Conservation (phyloP, 2,888 invertebrate genomes). For the Amphipoea oculea region DNA sequence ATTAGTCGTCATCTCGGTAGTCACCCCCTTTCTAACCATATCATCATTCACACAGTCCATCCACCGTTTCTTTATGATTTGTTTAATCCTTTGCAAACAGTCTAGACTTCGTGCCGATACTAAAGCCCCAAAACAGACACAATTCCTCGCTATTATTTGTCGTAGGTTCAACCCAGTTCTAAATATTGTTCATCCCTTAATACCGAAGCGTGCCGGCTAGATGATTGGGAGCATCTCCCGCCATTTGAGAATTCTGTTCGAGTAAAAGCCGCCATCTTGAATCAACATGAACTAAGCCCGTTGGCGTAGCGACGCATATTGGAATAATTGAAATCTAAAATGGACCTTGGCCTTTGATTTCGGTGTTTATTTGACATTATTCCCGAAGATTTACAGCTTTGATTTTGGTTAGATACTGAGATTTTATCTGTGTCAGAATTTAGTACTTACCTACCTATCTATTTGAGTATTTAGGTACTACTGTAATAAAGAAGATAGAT, state of each 20-base stretch:
- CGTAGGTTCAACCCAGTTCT: conserved; percentile 28
- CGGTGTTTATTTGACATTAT: conserved; percentile 23
- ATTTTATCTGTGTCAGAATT: neutral
- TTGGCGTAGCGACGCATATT: conserved; percentile 36
- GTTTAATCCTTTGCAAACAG: conserved; percentile 12
- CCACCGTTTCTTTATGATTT: too few relatives aligned
- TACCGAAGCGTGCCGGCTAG: conserved; percentile 44
- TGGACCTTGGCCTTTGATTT: conserved; percentile 44
- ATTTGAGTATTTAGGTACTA: neutral
- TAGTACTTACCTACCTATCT: too few relatives aligned
- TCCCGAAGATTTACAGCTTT: neutral
- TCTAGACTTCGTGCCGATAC: conserved; percentile 36
- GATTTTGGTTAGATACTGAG: neutral
- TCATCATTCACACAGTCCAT: too few relatives aligned
- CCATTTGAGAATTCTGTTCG: conserved; percentile 23
- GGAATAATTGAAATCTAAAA: conserved; percentile 30
- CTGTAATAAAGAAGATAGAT: too few relatives aligned
- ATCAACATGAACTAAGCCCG: conserved; percentile 38
- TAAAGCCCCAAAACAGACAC: conserved; percentile 8
- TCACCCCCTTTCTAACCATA: too few relatives aligned
- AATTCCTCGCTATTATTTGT: conserved; percentile 36
- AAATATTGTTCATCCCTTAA: conserved; percentile 55
- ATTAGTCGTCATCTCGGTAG: too few relatives aligned
- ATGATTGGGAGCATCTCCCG: conserved; percentile 36
- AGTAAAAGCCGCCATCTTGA: conserved; percentile 32